Evolutionary conservation across 2,888 invertebrate genomes (phyloP).

Genomic region (Eupelmus urozonus): DNA sequence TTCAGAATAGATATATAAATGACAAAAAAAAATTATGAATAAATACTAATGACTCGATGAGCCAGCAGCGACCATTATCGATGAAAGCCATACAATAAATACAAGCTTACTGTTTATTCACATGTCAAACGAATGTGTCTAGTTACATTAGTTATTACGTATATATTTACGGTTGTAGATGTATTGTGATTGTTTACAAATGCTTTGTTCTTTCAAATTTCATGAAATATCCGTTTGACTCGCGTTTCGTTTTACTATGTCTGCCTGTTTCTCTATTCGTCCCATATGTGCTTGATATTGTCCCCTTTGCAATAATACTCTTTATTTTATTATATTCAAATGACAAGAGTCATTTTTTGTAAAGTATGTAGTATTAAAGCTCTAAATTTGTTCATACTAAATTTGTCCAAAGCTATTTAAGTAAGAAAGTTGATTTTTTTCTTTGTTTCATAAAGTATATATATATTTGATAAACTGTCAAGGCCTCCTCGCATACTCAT

Average conservation of each 20-base stretch:
- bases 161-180: slow-evolving; percentile 48
- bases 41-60: slow-evolving; percentile 69
- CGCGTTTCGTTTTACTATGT: slow-evolving; percentile 60
- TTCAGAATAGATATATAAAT: slow-evolving; percentile 2
- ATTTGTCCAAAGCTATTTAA: slow-evolving; percentile 19
- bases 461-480: slow-evolving; percentile 13
- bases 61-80: slow-evolving; percentile 77
- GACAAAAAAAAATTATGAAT: neutral
- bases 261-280: slow-evolving; percentile 66
- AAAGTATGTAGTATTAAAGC: slow-evolving; percentile 18
- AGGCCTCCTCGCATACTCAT: slow-evolving; percentile 76
- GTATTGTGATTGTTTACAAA: slow-evolving; percentile 48
- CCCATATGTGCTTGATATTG: slow-evolving; percentile 68
- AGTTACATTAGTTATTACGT: slow-evolving; percentile 26
- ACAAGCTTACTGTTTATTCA: slow-evolving; percentile 44
- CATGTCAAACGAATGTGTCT: slow-evolving; percentile 45
- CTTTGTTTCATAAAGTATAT: slow-evolving; percentile 12
- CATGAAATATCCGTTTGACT: slow-evolving; percentile 4
- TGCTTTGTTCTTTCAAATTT: slow-evolving; percentile 47
- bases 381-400: slow-evolving; percentile 17
- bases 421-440: slow-evolving; percentile 21
- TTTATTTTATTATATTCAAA: slow-evolving; percentile 23
- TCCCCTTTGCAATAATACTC: slow-evolving; percentile 52
- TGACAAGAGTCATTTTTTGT: neutral
- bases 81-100: slow-evolving; percentile 72